Evolutionary conservation across 2,888 invertebrate genomes (phyloP), one percentile per base, ranked within the genome.

Genomic region (Drosophila nigritarsus): DNA sequence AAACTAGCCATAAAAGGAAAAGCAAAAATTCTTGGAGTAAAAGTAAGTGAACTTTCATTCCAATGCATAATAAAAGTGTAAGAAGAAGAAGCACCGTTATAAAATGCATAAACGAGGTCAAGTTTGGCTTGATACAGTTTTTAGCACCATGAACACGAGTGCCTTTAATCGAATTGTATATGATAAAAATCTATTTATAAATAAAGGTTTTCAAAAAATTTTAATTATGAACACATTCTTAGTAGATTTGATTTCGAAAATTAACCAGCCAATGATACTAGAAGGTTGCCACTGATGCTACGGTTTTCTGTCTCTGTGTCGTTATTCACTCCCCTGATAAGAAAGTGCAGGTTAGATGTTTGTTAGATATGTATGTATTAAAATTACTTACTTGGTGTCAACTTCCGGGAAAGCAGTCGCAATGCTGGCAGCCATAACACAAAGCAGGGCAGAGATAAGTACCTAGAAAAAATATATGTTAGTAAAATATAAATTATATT

Each of bases 211-310:
- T 32, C 32, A 32, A 32, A 32, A 9, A 32, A 32, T 32, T 0
- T 11, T 32, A 1, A 11, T 32, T 3, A 11, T 32, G 32, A 32
- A 9, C 3, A 7, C 15, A 3, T 48, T 7, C 7, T 27, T 27
- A 27, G 15, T 49, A 49, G 7, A 49, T 32, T 18, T 32, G 32
- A 30, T 8, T 18, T 45, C 45, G 13, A 24, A 24, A 15, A n/a
- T 86, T 91, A 91, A 45, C 91, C 92, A 73, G 91, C 82, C 48
- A 80, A 73, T 9, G 91, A 83, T 73, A 90, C 90, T 51, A 40
- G 58, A 87, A 9, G 0, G 3, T 0, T 0, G 0, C 9, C 30
- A 30, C 30, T 9, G 30, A 30, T 2, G 9, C 0, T 30, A 9
- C 30, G 30, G 8, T 8, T 0, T 6, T 30, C 3, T 9, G 9